These are phyloP conservation scores for Oreochromis spilurus DNA, from an alignment of 2,113 vertebrate genomes.

Conservation along the genomic window DNA sequence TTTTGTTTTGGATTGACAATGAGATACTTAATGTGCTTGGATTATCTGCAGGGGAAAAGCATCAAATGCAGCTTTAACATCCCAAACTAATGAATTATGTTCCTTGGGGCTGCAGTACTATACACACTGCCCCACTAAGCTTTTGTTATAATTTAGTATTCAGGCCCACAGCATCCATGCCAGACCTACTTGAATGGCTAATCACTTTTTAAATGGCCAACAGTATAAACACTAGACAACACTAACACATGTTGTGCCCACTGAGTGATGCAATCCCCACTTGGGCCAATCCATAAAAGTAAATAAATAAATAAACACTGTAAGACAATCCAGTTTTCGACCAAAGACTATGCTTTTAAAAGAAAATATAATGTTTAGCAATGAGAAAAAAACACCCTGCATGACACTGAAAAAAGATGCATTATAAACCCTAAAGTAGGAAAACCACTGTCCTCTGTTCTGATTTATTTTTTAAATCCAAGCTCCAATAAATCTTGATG, in stretches of 20 bases:
- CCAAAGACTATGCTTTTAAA: neutral
- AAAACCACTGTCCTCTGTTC: neutral
- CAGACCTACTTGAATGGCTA: slow-evolving; percentile 25
- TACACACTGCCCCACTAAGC: slow-evolving; percentile 7
- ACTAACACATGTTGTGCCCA: neutral
- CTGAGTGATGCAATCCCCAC: slow-evolving; percentile 15
- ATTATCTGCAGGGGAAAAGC: slow-evolving; percentile 24
- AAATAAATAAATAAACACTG: neutral
- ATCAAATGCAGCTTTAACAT: slow-evolving; percentile 8
- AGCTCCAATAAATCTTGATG: neutral
- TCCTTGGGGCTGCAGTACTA: slow-evolving; percentile 14
- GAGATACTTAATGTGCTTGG: neutral
- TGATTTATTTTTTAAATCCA: slow-evolving; percentile 26
- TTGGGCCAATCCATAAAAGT: neutral
- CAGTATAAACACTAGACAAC: slow-evolving; percentile 23
- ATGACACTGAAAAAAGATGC: neutral
- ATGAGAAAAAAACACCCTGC: neutral
- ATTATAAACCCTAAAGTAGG: neutral
- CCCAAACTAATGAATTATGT: slow-evolving; percentile 41
- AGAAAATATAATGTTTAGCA: neutral
- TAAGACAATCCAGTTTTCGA: neutral
- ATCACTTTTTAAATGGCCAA: slow-evolving; percentile 24
- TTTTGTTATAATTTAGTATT: slow-evolving; percentile 34
- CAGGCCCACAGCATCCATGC: slow-evolving; percentile 4
- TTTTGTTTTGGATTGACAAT: slow-evolving; percentile 30